Evolutionary conservation across 2,113 vertebrate genomes (phyloP).

Genomic region (Apus apus): DNA sequence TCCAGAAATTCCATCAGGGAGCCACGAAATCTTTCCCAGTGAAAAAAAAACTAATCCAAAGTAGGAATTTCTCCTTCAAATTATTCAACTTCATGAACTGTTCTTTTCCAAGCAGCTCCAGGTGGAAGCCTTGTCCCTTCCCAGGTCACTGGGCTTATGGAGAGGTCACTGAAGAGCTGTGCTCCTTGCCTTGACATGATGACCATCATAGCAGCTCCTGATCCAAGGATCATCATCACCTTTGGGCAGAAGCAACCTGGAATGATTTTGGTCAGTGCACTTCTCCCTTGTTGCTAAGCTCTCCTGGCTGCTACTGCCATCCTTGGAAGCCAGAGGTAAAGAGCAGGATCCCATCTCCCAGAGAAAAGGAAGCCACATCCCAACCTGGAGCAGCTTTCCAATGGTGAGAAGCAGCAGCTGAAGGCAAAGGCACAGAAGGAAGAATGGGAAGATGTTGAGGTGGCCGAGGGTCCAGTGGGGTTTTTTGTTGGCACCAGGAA

Average conservation of each 20-base stretch:
- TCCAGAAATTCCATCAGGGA: conserved; percentile 12
- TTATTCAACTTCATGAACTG: not conserved
- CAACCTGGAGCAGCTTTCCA: no score
- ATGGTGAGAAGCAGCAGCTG: no score
- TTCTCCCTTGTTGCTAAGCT: no score
- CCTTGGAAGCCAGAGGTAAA: no score
- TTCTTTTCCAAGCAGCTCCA: not conserved
- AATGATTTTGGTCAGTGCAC: not conserved
- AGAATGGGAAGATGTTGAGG: no score
- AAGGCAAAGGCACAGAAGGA: no score
- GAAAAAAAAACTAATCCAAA: not conserved
- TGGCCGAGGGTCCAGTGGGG: no score
- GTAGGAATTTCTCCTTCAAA: not conserved
- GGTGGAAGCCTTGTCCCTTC: not conserved
- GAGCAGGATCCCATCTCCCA: no score
- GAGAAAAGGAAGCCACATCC: no score
- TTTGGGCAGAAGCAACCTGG: not conserved
- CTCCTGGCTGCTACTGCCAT: no score
- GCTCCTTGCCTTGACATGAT: accelerated
- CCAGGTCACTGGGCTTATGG: not conserved
- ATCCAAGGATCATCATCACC: not conserved
- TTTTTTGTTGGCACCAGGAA: no score
- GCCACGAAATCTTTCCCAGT: not conserved
- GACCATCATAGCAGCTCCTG: not conserved
- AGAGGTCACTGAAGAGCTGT: not conserved